phyloP scores from a whole-genome alignment of 1,140 invertebrate species.

The Macrostomum lignano region DNA sequence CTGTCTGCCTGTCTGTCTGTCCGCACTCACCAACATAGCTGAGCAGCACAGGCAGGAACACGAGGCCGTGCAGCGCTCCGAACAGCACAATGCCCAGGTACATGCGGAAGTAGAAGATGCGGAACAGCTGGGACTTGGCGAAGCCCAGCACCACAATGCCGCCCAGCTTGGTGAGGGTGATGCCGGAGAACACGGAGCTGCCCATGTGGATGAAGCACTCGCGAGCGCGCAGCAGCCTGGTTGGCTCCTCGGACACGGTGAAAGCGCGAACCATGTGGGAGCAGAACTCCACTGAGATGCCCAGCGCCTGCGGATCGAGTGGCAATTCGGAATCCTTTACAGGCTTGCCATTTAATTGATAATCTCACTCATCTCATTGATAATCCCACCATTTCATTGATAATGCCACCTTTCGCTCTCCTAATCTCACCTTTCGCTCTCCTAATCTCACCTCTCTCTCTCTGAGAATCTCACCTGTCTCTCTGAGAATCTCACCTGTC shows the following conservation, averaged over 20 bases:
- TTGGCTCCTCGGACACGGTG: slow-evolving; percentile 35
- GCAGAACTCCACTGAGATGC: slow-evolving; percentile 76
- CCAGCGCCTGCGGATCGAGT: no score
- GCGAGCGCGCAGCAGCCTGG: slow-evolving; percentile 35
- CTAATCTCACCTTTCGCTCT: no score
- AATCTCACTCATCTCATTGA: no score
- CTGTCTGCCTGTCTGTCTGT: no score
- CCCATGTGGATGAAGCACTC: slow-evolving; percentile 48
- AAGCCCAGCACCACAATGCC: slow-evolving; percentile 65
- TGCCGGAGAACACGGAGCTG: slow-evolving; percentile 65
- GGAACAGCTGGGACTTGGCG: slow-evolving; percentile 67
- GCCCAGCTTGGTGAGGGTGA: slow-evolving; percentile 67
- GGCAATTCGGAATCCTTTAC: slow-evolving; percentile 5
- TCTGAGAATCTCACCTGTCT: no score
- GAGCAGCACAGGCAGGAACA: slow-evolving; percentile 61
- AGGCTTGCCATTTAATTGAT: no score
- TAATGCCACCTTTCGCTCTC: no score
- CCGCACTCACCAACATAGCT: slow-evolving; percentile 68
- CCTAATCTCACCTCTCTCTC: no score
- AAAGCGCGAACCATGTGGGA: slow-evolving; percentile 58
- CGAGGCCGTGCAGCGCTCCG: slow-evolving; percentile 55
- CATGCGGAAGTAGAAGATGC: slow-evolving; percentile 82
- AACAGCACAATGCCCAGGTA: slow-evolving; percentile 61
- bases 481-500: no score
- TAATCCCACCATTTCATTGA: no score